Evolutionary conservation across 2,113 vertebrate genomes (phyloP).

Genomic region (Prunella fulvescens): DNA sequence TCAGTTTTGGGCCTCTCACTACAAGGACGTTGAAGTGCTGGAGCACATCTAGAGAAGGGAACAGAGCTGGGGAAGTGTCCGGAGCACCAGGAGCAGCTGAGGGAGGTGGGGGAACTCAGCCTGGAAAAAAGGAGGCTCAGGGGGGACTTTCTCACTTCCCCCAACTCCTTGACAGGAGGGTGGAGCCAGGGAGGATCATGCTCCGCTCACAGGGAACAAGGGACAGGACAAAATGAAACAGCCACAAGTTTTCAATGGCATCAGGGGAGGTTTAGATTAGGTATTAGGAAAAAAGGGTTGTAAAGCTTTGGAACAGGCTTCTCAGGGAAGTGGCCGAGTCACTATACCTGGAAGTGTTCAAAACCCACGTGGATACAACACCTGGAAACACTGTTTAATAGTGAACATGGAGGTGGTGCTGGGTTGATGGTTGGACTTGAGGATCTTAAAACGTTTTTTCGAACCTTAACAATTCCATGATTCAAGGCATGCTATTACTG

Average conservation of each 20-base stretch:
- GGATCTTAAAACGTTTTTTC: background rate
- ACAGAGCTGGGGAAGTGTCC: background rate
- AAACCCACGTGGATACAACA: background rate
- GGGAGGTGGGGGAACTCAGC: background rate
- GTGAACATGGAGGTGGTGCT: background rate
- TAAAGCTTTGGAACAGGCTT: background rate
- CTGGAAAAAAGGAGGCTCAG: background rate
- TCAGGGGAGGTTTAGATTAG: background rate
- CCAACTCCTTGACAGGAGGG: background rate
- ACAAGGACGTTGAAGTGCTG: background rate
- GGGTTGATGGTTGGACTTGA: background rate
- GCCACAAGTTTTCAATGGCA: background rate
- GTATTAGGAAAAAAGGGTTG: background rate
- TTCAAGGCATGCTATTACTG: background rate
- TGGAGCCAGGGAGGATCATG: background rate
- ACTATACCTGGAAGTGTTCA: background rate
- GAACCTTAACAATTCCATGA: background rate
- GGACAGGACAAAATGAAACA: background rate
- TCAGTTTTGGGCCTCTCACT: background rate
- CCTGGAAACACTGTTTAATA: background rate
- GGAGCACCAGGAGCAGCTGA: background rate
- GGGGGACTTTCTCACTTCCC: background rate
- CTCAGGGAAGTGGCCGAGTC: background rate
- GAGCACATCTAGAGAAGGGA: background rate
- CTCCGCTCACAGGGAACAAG: background rate